Percentiles rank a stretch among this genome's conserved stretches.
Conservation (phyloP, 2,797 vertebrate genomes). For the Agapornis canus region DNA sequence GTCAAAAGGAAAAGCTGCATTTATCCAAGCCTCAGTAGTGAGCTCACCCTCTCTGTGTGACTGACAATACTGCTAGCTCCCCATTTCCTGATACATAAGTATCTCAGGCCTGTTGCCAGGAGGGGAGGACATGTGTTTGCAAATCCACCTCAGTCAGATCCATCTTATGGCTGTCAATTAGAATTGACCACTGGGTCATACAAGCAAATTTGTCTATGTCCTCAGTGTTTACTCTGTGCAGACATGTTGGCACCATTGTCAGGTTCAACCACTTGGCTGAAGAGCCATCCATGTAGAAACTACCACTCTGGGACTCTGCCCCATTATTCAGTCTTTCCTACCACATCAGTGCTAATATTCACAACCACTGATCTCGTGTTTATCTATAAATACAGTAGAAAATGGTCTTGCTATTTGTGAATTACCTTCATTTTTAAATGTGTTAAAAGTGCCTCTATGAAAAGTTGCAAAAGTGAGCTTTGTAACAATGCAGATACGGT, state of each 20-base stretch:
- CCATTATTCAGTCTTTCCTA: not conserved
- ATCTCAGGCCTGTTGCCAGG: not conserved
- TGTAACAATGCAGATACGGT: not conserved
- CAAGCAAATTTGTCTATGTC: not conserved
- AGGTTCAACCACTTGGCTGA: not conserved
- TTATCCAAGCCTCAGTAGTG: not conserved
- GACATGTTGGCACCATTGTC: fast-evolving
- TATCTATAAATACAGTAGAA: not conserved
- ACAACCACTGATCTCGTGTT: not conserved
- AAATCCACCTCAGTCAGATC: not conserved
- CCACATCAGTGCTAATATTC: not conserved
- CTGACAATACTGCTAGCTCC: not conserved
- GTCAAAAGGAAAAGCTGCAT: not conserved
- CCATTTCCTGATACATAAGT: not conserved
- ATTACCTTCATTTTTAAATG: not conserved
- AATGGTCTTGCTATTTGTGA: not conserved
- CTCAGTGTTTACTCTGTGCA: not conserved
- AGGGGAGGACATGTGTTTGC: not conserved
- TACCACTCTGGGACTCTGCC: not conserved
- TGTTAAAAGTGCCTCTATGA: not conserved
- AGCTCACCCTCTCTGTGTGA: not conserved
- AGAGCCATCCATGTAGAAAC: not conserved
- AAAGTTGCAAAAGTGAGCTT: not conserved
- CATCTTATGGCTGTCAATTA: not conserved
- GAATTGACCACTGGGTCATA: not conserved